phyloP scores from a whole-genome alignment of 2,888 invertebrate species.

The Nephrotoma appendiculata region DNA sequence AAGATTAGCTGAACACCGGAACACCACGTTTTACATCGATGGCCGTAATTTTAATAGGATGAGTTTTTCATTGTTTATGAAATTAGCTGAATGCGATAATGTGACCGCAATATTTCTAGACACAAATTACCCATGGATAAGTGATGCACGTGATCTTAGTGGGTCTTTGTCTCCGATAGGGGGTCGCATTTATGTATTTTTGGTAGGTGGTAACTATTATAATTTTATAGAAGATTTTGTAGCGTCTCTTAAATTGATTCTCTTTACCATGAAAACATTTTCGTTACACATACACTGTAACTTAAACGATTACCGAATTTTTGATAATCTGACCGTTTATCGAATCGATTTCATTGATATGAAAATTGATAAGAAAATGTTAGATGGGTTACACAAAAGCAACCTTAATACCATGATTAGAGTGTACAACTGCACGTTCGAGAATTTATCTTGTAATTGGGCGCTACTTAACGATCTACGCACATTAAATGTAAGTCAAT shows the following conservation, averaged over 20 bases:
- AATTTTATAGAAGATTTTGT: neutral
- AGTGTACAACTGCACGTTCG: neutral
- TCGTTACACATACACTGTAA: neutral
- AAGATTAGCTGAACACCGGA: neutral
- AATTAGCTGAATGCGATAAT: neutral
- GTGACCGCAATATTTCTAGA: neutral
- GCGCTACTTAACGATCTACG: neutral
- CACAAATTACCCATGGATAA: neutral
- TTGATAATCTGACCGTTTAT: neutral
- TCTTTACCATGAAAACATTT: neutral
- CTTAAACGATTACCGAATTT: neutral
- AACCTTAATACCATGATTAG: neutral
- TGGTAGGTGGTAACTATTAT: neutral
- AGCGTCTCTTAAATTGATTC: neutral
- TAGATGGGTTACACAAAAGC: neutral
- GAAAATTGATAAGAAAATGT: neutral
- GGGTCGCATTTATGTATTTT: neutral
- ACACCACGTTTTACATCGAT: neutral
- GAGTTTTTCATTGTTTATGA: too few species aligned
- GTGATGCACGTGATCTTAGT: neutral
- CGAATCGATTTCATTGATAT: neutral
- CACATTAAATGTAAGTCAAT: neutral
- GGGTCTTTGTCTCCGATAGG: neutral
- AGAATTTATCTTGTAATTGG: neutral
- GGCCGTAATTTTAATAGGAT: neutral